Conservation (phyloP, 2,113 vertebrate genomes). For the Hippotragus niger region DNA sequence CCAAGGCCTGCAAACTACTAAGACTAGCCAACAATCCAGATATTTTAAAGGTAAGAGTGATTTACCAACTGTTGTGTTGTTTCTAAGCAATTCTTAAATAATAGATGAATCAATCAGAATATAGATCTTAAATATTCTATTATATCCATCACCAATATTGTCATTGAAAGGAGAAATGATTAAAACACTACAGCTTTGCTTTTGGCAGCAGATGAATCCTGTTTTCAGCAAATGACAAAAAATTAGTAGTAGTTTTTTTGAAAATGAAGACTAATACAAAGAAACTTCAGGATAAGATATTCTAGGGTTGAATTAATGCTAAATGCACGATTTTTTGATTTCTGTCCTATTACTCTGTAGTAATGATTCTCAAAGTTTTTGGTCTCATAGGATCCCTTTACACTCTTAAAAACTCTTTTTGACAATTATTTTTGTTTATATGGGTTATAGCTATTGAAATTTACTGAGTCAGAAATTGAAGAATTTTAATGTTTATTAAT, state of each 20-base stretch:
- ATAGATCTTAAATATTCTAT: background rate
- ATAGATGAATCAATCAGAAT: background rate
- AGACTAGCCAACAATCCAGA: constrained; percentile 93
- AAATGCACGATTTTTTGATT: background rate
- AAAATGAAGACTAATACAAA: background rate
- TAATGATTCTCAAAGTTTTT: background rate
- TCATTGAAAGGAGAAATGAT: background rate
- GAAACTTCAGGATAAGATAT: background rate
- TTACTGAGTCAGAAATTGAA: background rate
- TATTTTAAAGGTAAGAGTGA: constrained; percentile 89
- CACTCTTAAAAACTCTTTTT: background rate
- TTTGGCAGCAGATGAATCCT: background rate
- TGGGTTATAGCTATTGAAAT: background rate
- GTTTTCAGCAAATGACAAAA: background rate
- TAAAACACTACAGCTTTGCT: background rate
- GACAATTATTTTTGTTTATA: background rate
- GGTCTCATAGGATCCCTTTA: background rate
- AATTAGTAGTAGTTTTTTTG: background rate
- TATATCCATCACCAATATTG: background rate
- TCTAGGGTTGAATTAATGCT: background rate
- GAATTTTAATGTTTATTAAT: background rate
- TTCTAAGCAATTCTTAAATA: background rate
- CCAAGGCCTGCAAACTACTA: constrained; percentile 95
- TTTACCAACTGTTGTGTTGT: background rate
- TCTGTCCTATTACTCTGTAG: background rate